These are phyloP conservation scores for Agrochola litura DNA, from an alignment of 2,888 invertebrate species.

Conservation along the genomic window DNA sequence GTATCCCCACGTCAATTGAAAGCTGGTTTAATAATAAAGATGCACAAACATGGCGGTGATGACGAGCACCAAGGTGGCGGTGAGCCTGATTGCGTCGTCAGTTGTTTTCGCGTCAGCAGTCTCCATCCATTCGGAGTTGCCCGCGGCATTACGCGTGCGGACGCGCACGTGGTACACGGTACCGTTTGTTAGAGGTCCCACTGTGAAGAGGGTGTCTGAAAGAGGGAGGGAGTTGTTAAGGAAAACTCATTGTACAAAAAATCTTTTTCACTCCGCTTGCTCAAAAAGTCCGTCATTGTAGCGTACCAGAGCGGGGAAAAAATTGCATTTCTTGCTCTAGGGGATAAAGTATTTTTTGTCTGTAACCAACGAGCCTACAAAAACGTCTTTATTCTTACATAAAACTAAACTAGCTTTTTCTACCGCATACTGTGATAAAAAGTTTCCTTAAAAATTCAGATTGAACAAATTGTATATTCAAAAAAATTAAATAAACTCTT, in stretches of 20 bases:
- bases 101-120: conserved; percentile 71
- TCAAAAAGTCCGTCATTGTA: too few species aligned
- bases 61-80: conserved; percentile 63
- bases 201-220: conserved; percentile 79
- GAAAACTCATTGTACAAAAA: not conserved
- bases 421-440: too few species aligned
- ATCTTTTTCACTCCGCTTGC: too few species aligned
- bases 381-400: too few species aligned
- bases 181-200: conserved; percentile 77
- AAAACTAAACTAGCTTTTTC: too few species aligned
- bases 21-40: conserved; percentile 64
- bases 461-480: too few species aligned
- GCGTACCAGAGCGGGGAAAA: too few species aligned
- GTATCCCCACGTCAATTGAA: conserved; percentile 66
- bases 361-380: too few species aligned
- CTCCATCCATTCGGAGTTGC: conserved; percentile 82
- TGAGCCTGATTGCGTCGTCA: conserved; percentile 62
- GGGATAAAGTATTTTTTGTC: too few species aligned
- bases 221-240: not conserved
- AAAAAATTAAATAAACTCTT: too few species aligned
- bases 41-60: conserved; percentile 64
- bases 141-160: conserved; percentile 82
- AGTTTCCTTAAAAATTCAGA: too few species aligned
- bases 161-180: conserved; percentile 82
- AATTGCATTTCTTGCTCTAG: too few species aligned